phyloP scores from a whole-genome alignment of 2,797 vertebrate species.

The Clarias pachynema region DNA sequence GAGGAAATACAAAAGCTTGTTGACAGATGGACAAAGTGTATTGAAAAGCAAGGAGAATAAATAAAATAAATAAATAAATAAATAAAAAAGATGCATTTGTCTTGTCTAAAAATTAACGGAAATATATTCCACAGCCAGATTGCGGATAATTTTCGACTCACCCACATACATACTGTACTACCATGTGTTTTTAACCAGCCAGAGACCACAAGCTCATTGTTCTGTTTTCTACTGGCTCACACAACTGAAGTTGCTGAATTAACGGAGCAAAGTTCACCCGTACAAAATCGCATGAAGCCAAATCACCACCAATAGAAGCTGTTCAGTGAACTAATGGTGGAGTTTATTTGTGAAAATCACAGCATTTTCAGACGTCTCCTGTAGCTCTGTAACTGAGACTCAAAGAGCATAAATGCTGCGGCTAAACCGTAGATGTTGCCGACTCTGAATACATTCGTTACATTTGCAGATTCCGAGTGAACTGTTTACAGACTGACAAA shows the following conservation, averaged over 20 bases:
- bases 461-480: neutral
- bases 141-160: too few species aligned
- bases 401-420: neutral
- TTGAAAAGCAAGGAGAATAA: too few species aligned
- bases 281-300: neutral
- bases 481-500: neutral
- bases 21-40: too few species aligned
- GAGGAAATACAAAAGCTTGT: too few species aligned
- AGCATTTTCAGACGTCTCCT: neutral
- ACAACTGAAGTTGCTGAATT: neutral
- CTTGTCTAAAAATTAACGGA: too few species aligned
- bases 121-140: too few species aligned
- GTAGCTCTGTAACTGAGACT: neutral
- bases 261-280: too few species aligned
- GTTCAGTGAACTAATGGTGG: neutral
- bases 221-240: neutral
- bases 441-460: neutral
- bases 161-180: neutral
- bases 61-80: too few species aligned
- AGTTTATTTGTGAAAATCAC: neutral
- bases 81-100: too few species aligned
- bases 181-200: neutral
- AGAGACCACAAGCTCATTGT: neutral
- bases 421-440: neutral
- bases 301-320: neutral